A percentile compares a stretch with the other conserved stretches of the same genome.
phyloP scores from a whole-genome alignment of 2,888 invertebrate genomes.

The Thelaira solivaga region DNA sequence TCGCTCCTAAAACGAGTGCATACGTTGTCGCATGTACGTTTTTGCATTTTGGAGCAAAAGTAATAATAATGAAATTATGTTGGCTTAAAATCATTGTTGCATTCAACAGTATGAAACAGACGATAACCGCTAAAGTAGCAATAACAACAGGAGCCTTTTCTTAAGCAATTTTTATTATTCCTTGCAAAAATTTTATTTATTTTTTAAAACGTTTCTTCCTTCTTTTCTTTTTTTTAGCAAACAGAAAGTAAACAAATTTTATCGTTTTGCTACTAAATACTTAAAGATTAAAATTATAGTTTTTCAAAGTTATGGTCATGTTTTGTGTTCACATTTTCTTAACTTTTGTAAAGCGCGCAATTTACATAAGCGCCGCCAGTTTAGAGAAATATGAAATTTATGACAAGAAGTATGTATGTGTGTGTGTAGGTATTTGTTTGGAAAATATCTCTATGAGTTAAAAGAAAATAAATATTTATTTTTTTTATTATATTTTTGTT shows the following conservation, averaged over 20 bases:
- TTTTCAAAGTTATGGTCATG: constrained; percentile 58
- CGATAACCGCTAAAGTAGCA: neutral
- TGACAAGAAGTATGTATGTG: too few relatives aligned
- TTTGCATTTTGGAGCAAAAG: constrained; percentile 34
- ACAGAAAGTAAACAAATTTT: too few relatives aligned
- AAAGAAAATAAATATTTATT: constrained; percentile 9
- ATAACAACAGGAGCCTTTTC: too few relatives aligned
- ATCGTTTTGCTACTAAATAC: constrained; percentile 39
- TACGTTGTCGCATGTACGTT: too few relatives aligned
- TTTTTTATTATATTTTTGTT: too few relatives aligned
- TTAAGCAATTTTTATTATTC: constrained; percentile 12
- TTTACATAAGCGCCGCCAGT: constrained; percentile 55
- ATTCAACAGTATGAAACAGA: neutral
- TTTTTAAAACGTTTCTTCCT: too few relatives aligned
- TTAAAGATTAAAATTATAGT: constrained; percentile 29
- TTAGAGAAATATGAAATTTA: constrained; percentile 12
- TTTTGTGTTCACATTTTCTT: constrained; percentile 13
- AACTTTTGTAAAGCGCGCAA: constrained; percentile 16
- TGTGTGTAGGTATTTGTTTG: too few relatives aligned
- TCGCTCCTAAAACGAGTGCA: too few relatives aligned
- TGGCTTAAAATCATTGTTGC: constrained; percentile 8
- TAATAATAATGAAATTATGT: constrained; percentile 36
- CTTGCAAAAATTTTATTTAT: neutral
- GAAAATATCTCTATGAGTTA: neutral
- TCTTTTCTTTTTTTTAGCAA: too few relatives aligned